These are phyloP conservation scores for Ceratotherium simum DNA, from an alignment of 2,113 vertebrate species.

Conservation along the genomic window DNA sequence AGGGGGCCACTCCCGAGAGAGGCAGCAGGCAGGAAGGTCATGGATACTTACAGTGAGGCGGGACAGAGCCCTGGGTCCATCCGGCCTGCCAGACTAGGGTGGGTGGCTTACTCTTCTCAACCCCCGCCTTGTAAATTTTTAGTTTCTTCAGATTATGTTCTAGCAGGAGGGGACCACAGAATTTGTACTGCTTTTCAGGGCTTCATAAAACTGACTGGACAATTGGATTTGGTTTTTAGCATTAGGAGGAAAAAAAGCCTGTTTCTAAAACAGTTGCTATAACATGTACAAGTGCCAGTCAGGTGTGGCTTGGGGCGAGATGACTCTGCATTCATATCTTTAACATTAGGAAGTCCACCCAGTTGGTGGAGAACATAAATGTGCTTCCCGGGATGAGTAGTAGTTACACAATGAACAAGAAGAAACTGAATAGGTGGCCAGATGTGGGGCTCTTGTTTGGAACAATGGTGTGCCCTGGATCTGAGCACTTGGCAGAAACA, in stretches of 20 bases:
- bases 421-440: background rate
- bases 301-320: conserved; percentile 29
- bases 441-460: background rate
- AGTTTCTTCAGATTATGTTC: conserved; percentile 3
- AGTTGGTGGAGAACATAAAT: background rate
- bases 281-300: conserved; percentile 2
- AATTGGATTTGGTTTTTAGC: conserved; percentile 22
- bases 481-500: background rate
- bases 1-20: background rate
- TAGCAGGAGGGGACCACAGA: background rate
- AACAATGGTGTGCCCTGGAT: background rate
- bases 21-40: background rate
- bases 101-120: background rate
- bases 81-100: background rate
- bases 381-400: background rate
- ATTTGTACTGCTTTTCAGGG: background rate
- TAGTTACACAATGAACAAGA: background rate
- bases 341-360: conserved; percentile 49
- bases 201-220: conserved; percentile 7
- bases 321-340: conserved; percentile 4
- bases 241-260: background rate
- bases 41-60: background rate
- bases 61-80: background rate
- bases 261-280: conserved; percentile 4
- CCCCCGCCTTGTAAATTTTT: background rate